phyloP scores from a whole-genome alignment of 2,797 vertebrate genomes.

The Fringilla coelebs region DNA sequence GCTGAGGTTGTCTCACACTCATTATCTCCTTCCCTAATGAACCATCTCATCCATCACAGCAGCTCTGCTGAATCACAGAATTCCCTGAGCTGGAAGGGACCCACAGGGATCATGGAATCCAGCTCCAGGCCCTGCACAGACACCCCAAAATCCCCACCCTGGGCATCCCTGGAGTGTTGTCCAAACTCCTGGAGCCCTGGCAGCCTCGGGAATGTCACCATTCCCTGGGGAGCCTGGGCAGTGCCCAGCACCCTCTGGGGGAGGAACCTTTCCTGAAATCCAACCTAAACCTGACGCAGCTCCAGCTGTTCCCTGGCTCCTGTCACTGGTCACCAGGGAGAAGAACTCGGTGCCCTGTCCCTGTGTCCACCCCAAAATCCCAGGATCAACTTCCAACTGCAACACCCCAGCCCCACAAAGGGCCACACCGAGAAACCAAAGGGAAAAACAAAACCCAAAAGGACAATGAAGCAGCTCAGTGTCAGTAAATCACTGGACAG shows the following conservation, averaged over 20 bases:
- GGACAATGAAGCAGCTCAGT: background rate
- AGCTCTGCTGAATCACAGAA: background rate
- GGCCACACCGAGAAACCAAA: background rate
- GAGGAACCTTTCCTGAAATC: rapidly evolving
- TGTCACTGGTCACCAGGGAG: background rate
- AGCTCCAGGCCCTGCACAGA: background rate
- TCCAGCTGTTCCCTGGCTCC: background rate
- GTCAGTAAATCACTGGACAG: background rate
- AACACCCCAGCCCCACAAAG: background rate
- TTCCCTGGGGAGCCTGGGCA: background rate
- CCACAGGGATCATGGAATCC: background rate
- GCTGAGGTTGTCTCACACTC: background rate
- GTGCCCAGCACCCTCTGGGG: background rate
- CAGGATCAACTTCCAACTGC: background rate
- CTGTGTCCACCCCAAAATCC: background rate
- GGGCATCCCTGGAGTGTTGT: rapidly evolving
- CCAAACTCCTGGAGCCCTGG: background rate
- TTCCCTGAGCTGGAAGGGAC: background rate
- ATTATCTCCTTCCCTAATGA: background rate
- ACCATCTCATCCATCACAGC: background rate
- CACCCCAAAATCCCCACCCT: background rate
- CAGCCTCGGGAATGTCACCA: background rate
- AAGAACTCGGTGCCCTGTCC: background rate
- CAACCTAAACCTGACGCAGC: rapidly evolving
- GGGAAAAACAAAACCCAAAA: background rate